These are phyloP conservation scores for Pseudomyrmex flavicornis DNA, from an alignment of 1,140 invertebrate species.

Conservation along the genomic window DNA sequence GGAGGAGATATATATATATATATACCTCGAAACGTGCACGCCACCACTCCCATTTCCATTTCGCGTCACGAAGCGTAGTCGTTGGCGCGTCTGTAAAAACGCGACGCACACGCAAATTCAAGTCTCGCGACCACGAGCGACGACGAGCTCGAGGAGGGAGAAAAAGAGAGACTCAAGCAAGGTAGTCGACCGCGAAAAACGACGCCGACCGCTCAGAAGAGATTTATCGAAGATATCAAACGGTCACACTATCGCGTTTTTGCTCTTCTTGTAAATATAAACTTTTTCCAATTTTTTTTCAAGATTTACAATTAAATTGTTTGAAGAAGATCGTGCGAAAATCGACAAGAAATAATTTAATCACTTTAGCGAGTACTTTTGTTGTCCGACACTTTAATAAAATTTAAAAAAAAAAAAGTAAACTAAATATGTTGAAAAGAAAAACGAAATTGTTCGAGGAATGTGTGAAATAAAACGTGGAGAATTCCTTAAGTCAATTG, in stretches of 20 bases:
- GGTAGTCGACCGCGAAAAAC: slow-evolving; percentile 53
- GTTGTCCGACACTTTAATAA: too few species aligned
- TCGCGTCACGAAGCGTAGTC: slow-evolving; percentile 44
- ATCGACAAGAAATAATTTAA: too few species aligned
- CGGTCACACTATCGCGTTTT: background rate
- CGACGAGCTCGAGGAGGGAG: slow-evolving; percentile 17
- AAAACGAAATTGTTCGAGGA: background rate
- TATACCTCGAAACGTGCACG: slow-evolving; percentile 13
- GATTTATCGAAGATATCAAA: slow-evolving; percentile 30
- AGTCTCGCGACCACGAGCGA: slow-evolving; percentile 31
- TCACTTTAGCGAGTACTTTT: too few species aligned
- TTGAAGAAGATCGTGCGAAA: too few species aligned
- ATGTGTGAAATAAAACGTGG: background rate
- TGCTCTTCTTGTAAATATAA: background rate
- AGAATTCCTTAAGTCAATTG: background rate
- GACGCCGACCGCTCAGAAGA: background rate
- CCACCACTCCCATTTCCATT: slow-evolving; percentile 58
- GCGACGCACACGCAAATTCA: slow-evolving; percentile 73
- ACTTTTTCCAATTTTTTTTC: background rate
- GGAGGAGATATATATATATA: background rate
- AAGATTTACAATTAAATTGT: background rate
- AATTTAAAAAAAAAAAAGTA: background rate
- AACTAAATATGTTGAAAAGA: background rate
- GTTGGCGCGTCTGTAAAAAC: slow-evolving; percentile 71
- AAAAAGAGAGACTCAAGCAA: slow-evolving; percentile 1